Conservation (phyloP, 2,113 vertebrate species). For the Phaethornis superciliosus region DNA sequence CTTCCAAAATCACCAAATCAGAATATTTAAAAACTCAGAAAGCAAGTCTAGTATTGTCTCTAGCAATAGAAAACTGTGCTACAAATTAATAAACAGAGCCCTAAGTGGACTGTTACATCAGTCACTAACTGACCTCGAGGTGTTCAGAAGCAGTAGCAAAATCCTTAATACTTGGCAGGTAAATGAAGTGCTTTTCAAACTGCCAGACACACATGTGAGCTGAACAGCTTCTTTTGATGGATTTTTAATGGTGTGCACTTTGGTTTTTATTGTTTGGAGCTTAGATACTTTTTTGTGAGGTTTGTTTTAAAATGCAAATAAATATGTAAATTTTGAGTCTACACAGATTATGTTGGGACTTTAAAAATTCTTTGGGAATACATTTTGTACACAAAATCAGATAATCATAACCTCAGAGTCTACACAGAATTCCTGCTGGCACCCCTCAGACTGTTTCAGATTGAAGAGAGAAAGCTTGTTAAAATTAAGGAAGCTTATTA, state of each 20-base stretch:
- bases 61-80: neutral
- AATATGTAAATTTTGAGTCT: slow-evolving; percentile 64
- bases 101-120: neutral
- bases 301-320: slow-evolving; percentile 72
- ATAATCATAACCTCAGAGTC: neutral
- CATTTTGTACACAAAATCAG: slow-evolving; percentile 35
- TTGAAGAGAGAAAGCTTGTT: neutral
- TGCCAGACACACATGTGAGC: slow-evolving; percentile 56
- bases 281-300: slow-evolving; percentile 69
- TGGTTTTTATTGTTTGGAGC: slow-evolving; percentile 68
- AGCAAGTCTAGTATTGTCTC: neutral
- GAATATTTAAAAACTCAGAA: neutral
- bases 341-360: slow-evolving; percentile 38
- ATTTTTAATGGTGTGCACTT: slow-evolving; percentile 71
- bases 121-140: neutral
- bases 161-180: slow-evolving; percentile 59
- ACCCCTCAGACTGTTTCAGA: neutral
- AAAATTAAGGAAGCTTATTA: neutral
- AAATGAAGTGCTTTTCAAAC: slow-evolving; percentile 57
- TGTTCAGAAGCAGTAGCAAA: slow-evolving; percentile 26
- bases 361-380: slow-evolving; percentile 21
- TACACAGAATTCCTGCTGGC: neutral
- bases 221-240: slow-evolving; percentile 68
- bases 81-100: neutral
- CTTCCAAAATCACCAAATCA: neutral